phyloP scores from a whole-genome alignment of 1,140 invertebrate genomes.

The Rhagoletis pomonella region DNA sequence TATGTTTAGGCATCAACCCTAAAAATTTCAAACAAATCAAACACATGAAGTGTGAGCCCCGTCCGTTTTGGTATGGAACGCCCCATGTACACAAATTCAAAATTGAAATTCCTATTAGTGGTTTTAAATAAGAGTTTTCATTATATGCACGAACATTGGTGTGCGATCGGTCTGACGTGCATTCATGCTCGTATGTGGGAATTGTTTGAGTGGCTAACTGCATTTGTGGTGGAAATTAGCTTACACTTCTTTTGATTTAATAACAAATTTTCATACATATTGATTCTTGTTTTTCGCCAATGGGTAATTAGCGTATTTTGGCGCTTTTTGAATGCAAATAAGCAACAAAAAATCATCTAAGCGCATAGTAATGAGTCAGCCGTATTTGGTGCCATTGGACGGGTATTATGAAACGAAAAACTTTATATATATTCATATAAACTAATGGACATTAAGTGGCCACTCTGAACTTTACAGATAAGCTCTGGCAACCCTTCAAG shows the following conservation, averaged over 20 bases:
- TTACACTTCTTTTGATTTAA: conserved; percentile 31
- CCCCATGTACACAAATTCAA: background rate
- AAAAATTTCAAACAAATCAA: too few relatives aligned
- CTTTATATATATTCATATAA: too few relatives aligned
- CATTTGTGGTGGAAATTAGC: conserved; percentile 23
- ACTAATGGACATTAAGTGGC: too few relatives aligned
- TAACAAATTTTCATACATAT: conserved; percentile 33
- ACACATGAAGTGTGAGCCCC: too few relatives aligned
- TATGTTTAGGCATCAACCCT: too few relatives aligned
- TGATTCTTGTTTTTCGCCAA: conserved; percentile 16
- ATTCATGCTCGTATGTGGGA: background rate
- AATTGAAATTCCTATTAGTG: conserved; percentile 29
- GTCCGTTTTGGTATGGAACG: too few relatives aligned
- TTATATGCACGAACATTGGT: background rate
- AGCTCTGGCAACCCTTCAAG: too few relatives aligned
- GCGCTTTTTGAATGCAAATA: conserved; percentile 21
- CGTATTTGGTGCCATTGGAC: background rate
- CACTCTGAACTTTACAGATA: too few relatives aligned
- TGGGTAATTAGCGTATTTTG: conserved; percentile 26
- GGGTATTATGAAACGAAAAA: too few relatives aligned
- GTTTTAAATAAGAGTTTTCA: conserved; percentile 26
- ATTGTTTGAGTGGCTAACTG: background rate
- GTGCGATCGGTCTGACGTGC: background rate
- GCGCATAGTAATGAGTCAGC: background rate
- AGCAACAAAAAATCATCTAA: background rate